Conservation (phyloP, 37 sponge, comb jelly and placozoan species). For the Cliona cf. orientalis region DNA sequence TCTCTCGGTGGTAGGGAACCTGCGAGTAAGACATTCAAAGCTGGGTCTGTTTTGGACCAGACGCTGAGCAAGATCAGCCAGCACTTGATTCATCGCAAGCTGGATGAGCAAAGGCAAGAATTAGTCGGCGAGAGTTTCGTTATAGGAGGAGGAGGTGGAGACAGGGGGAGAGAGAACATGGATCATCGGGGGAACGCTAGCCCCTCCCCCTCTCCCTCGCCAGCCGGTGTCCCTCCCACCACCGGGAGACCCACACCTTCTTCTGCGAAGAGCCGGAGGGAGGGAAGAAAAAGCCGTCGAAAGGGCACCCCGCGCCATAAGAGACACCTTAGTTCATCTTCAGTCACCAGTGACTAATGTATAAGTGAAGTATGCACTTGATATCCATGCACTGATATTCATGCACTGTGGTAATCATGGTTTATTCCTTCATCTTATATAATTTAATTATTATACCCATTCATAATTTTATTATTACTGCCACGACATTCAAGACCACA, state of each 20-base stretch:
- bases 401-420: too few relatives aligned
- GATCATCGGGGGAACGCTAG: too few relatives aligned
- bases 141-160: background rate
- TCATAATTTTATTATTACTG: too few relatives aligned
- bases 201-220: background rate
- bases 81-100: slow-evolving; percentile 38
- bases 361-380: too few relatives aligned
- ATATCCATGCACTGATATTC: too few relatives aligned
- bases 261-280: background rate
- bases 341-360: background rate
- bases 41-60: slow-evolving; percentile 43
- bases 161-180: background rate
- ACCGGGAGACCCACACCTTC: background rate
- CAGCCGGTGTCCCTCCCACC: background rate
- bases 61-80: slow-evolving; percentile 49
- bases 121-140: background rate
- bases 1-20: too few relatives aligned
- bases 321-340: slow-evolving; percentile 9
- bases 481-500: too few relatives aligned
- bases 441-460: too few relatives aligned
- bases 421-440: too few relatives aligned
- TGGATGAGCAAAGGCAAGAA: slow-evolving; percentile 50
- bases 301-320: slow-evolving; percentile 45
- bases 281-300: slow-evolving; percentile 23
- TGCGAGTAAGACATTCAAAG: slow-evolving; percentile 41